Evolutionary conservation across 2,888 invertebrate species (phyloP), one percentile per base, ranked within the genome.

Genomic region (Flexamia atlantica): DNA sequence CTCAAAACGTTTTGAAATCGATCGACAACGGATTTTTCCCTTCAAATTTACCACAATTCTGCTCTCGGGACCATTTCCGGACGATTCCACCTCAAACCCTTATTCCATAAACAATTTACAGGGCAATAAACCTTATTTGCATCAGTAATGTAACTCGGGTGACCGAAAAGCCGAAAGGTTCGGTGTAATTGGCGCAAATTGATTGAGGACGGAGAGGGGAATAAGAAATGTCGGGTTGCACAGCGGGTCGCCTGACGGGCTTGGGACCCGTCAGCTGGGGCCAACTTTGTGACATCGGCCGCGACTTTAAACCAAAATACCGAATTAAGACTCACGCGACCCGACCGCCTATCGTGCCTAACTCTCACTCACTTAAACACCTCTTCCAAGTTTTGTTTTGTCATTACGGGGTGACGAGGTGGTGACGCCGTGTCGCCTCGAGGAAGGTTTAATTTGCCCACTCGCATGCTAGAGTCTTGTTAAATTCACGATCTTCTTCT

Each of bases 261-360:
- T 4, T 76, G 76, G 76, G 76, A 76, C 25, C 25, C 17, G 9
- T 28, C 76, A 50, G 46, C 76, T 72, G 72, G 32, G 72, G n/a
- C 23, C n/a, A 70, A 70, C 70, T 70, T 36, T 76, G 46, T 50
- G 76, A 46, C 50, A 36, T 23, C 32, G 20, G 25, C 76, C 17
- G 28, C 23, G 76, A 76, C 76, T 76, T 76, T 76, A 76, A 46
- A 76, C 76, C 76, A 50, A 72, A 76, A 76, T 76, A 76, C 76
- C 76, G 40, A 76, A 76, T 76, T 76, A 76, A 76, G 76, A 28
- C 12, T 76, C 76, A 76, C 76, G 76, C 76, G 36, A 76, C 9
- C 25, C 0, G 46, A 50, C 40, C 25, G 17, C 36, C n/a, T 76
- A 28, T 76, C 76, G 76, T 76, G 76, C 50, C 25, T 28, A 25